phyloP scores from a whole-genome alignment of 2,888 invertebrate species.

The Linyphia triangularis region DNA sequence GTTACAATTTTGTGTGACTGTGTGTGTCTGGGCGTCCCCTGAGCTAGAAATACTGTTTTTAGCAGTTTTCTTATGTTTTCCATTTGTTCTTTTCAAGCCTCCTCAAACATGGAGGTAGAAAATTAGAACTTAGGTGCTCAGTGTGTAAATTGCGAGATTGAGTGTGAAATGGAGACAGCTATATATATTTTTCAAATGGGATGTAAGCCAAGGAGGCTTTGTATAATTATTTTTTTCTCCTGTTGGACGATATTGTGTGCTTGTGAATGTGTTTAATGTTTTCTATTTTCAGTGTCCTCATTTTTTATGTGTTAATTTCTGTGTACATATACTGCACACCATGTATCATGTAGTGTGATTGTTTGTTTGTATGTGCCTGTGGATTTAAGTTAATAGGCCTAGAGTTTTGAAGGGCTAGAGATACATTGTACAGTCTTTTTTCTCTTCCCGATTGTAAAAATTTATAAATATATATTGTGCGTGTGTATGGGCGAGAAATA shows the following conservation, averaged over 20 bases:
- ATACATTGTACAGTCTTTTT: conserved; percentile 63
- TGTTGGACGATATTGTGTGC: conserved; percentile 47
- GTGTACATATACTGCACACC: conserved; percentile 32
- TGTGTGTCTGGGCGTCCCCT: conserved; percentile 12
- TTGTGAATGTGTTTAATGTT: conserved; percentile 44
- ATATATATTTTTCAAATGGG: conserved; percentile 61
- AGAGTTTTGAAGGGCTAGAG: conserved; percentile 46
- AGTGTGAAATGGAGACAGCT: conserved; percentile 48
- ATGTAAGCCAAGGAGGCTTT: conserved; percentile 71
- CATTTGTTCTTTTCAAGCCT: conserved; percentile 31
- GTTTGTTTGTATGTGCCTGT: conserved; percentile 10
- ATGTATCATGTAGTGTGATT: conserved; percentile 14
- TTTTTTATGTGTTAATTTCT: conserved; percentile 43
- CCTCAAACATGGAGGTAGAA: conserved; percentile 2
- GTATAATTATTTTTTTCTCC: conserved; percentile 61
- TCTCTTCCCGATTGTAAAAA: conserved; percentile 63
- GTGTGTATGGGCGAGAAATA: conserved; percentile 25
- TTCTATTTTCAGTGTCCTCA: conserved; percentile 41
- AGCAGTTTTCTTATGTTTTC: conserved; percentile 1
- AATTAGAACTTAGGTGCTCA: conserved; percentile 67
- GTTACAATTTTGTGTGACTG: conserved; percentile 55
- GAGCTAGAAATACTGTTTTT: conserved; percentile 64
- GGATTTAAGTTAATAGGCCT: conserved; percentile 39
- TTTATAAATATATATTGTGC: conserved; percentile 52
- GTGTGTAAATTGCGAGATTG: conserved; percentile 59